phyloP scores from a whole-genome alignment of 1,140 invertebrate genomes.

The Zaprionus ornatus region DNA sequence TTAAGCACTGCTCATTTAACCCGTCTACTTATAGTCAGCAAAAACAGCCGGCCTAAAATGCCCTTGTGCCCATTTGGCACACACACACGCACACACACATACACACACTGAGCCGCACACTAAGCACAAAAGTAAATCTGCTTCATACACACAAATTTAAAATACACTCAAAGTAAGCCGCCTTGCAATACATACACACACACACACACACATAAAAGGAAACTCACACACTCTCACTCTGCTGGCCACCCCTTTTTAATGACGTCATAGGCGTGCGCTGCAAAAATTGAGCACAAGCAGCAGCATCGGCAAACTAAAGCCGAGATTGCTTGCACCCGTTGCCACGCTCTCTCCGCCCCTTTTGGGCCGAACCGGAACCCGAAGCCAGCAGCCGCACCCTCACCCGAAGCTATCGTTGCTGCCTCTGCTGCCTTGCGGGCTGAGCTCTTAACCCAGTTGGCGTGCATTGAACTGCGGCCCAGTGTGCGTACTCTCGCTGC shows the following conservation, averaged over 20 bases:
- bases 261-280: conserved; percentile 70
- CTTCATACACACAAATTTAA: conserved; percentile 33
- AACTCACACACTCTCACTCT: no score
- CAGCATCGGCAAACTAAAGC: conserved; percentile 11
- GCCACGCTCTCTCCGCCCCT: background rate
- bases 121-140: conserved; percentile 57
- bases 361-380: conserved; percentile 1
- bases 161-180: conserved; percentile 58
- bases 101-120: conserved; percentile 8
- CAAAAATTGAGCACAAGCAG: conserved; percentile 36
- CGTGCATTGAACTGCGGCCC: conserved; percentile 65
- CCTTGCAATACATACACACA: conserved; percentile 23
- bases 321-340: background rate
- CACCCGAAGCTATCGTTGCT: background rate
- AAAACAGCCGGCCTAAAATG: conserved; percentile 56
- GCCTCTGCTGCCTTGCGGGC: background rate
- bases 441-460: conserved; percentile 70
- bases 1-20: conserved; percentile 46
- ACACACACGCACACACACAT: conserved; percentile 18
- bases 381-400: background rate
- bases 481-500: background rate
- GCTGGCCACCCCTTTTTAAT: conserved; percentile 46
- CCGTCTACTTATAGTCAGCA: conserved; percentile 40
- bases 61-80: conserved; percentile 68
- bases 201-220: background rate